Percentiles rank a stretch among this genome's conserved stretches.
Evolutionary conservation across 1,140 invertebrate genomes (phyloP).

Genomic region (Trinorchestia longiramus): DNA sequence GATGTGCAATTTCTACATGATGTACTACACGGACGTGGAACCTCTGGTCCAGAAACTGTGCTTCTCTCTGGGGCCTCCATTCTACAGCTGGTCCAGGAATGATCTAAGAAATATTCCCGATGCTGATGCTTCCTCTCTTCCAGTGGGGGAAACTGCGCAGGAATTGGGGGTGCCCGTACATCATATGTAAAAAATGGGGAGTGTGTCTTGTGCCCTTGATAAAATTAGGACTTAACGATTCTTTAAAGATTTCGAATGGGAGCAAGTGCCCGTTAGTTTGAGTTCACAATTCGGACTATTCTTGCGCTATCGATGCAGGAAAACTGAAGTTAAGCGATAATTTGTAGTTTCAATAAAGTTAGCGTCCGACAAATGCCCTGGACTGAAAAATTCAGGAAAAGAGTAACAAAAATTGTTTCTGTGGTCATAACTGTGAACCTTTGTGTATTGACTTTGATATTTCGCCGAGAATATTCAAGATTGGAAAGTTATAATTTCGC

Average conservation of each 20-base stretch:
- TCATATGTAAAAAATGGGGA: conserved; percentile 1
- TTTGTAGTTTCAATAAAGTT: background rate
- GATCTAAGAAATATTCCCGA: conserved; percentile 55
- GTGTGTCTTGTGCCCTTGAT: background rate
- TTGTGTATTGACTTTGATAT: background rate
- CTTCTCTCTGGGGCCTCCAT: conserved; percentile 56
- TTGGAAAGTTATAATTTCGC: background rate
- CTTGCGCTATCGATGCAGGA: background rate
- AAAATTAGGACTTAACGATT: background rate
- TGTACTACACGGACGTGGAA: conserved; percentile 49
- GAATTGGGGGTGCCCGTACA: background rate
- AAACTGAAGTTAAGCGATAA: background rate
- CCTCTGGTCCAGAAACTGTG: conserved; percentile 22
- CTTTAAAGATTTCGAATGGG: background rate
- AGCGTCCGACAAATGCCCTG: background rate
- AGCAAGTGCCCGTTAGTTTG: background rate
- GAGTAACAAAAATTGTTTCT: background rate
- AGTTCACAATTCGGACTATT: background rate
- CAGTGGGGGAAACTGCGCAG: conserved; percentile 44
- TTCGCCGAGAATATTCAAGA: background rate
- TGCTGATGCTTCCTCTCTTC: conserved; percentile 2
- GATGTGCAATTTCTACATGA: conserved; percentile 58
- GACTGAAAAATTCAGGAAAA: background rate
- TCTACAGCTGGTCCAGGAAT: conserved; percentile 26
- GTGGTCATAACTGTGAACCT: background rate